A percentile compares a stretch with the other conserved stretches of the same genome.
phyloP scores from a whole-genome alignment of 2,888 invertebrate genomes.

The Lissonota sp. region DNA sequence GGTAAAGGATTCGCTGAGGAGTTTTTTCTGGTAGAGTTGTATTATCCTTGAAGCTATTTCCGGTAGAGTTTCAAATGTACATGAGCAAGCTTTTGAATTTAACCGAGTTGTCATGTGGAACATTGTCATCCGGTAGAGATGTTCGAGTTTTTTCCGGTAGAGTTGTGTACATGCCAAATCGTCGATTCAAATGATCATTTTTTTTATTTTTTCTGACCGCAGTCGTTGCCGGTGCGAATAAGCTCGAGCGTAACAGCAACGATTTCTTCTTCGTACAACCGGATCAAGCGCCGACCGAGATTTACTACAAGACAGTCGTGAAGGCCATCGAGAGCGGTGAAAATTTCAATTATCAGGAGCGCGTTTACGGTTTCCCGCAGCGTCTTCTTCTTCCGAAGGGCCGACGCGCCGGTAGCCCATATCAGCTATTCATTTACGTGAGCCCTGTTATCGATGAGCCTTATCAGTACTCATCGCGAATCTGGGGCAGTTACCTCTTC shows the following conservation, averaged over 20 bases:
- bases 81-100: too few species aligned
- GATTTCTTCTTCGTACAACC: conserved; percentile 88
- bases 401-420: conserved; percentile 87
- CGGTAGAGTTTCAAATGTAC: too few species aligned
- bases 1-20: too few species aligned
- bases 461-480: conserved; percentile 83
- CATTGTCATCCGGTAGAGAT: too few species aligned
- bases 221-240: conserved; percentile 88
- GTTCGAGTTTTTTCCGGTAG: too few species aligned
- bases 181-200: conserved; percentile 28
- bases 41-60: too few species aligned
- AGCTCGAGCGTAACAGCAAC: conserved; percentile 88
- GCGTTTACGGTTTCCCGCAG: conserved; percentile 89
- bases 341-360: conserved; percentile 82
- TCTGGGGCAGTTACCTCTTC: conserved; percentile 82
- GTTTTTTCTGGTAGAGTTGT: too few species aligned
- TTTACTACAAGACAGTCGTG: conserved; percentile 72
- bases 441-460: conserved; percentile 85
- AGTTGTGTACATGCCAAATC: background rate
- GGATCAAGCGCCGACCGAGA: conserved; percentile 84
- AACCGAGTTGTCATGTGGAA: too few species aligned
- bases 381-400: conserved; percentile 90
- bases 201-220: conserved; percentile 63
- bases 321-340: conserved; percentile 84
- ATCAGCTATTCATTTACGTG: conserved; percentile 88